phyloP scores from a whole-genome alignment of 2,797 vertebrate species.

The Lycodopsis pacificus region DNA sequence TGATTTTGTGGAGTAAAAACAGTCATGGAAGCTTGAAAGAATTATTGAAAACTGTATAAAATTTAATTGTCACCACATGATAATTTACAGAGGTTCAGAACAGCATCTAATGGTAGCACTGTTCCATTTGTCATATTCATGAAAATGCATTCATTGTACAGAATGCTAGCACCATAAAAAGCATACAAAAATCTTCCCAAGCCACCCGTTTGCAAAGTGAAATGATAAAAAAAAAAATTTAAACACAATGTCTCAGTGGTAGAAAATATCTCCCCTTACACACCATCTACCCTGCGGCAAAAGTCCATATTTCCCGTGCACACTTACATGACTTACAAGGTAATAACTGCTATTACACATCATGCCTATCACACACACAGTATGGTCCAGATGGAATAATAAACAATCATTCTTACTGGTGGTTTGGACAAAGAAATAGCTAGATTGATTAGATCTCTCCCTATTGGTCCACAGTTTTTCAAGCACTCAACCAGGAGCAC shows the following conservation, averaged over 20 bases:
- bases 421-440: conserved; percentile 49
- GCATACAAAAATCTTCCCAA: conserved; percentile 46
- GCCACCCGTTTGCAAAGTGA: conserved; percentile 44
- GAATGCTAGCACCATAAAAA: conserved; percentile 64
- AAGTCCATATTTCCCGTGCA: conserved; percentile 46
- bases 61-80: conserved; percentile 39
- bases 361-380: conserved; percentile 46
- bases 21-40: conserved; percentile 19
- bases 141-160: conserved; percentile 49
- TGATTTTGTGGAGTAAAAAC: neutral
- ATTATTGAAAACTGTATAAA: conserved; percentile 14
- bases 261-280: conserved; percentile 46
- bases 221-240: conserved; percentile 18
- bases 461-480: conserved; percentile 49
- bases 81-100: conserved; percentile 67
- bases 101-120: conserved; percentile 41
- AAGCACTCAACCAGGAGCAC: conserved; percentile 64
- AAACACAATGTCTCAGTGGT: conserved; percentile 44
- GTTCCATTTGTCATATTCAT: conserved; percentile 26
- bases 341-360: conserved; percentile 50
- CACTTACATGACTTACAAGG: conserved; percentile 49
- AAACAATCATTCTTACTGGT: conserved; percentile 47
- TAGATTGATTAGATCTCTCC: conserved; percentile 40
- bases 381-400: conserved; percentile 46
- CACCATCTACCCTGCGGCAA: conserved; percentile 37